Base-by-base conservation (phyloP, 2,113 vertebrate species). In the Alligator sinensis region DNA sequence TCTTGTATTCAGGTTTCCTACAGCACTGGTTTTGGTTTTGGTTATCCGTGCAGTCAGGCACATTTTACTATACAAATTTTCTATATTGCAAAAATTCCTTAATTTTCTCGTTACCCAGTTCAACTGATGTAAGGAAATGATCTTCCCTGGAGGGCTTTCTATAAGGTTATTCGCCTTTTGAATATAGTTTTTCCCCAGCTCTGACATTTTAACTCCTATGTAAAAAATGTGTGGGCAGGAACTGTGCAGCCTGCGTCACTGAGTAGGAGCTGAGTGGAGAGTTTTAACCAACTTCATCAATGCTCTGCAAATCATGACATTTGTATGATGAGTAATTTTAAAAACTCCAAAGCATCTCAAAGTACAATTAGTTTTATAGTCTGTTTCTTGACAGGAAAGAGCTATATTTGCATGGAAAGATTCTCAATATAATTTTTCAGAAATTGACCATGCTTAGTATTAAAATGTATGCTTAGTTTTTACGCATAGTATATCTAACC, bases 181-280 rank as follows among this genome's bases (percentile, higher is more conserved):
- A 91, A 94, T 84, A 70, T 91, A 77, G 3, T 24, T 17, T 95
- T 95, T 93, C 64, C 58, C 77, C 90, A 92, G 90, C 75, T 4
- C 70, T 96, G 93, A 94, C 95, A 95, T 97, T 96, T 96, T 84
- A 91, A 80, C 91, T 96, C 80, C 70, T 90, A n/a, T 86, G 2
- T 92, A 91, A 84, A 84, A 93, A 92, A 86, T 0, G 87, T 94
- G 96, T 91, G 93, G 96, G 97, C 86, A 94, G 95, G 92, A 93
- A 75, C 80, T 3, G 55, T 57, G 34, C 87, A 91, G 4, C 60
- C 93, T 97, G 91, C 95, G 21, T 96, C 94, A 97, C 84, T 1
- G 91, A 90, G 96, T 96, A 4, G 97, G 96, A 90, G 94, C 30
- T 77, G 38, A 87, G 94, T 87, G 90, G 74, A 87, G 85, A 92